Evolutionary conservation across 2,113 vertebrate species (phyloP), one percentile per base, ranked within the genome.

Genomic region (Phrynosoma blainvillii): DNA sequence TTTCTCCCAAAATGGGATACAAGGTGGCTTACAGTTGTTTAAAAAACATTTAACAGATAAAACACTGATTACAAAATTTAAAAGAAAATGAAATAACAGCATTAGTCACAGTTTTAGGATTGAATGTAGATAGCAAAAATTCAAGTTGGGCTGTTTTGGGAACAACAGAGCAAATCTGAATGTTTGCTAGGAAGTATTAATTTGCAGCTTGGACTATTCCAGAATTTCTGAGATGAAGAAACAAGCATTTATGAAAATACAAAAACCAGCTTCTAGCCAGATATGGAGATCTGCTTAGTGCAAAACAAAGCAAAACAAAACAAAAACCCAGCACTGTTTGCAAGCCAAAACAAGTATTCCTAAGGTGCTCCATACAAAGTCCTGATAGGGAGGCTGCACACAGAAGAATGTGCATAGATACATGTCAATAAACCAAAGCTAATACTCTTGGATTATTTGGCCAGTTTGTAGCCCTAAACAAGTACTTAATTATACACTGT

Each of bases 371-470:
- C 73, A 36, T 32, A 68, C 27, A 84, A 36, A 74, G 6, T 27
- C 6, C 52, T 65, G 42, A 54, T 68, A 79, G 62, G 42, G 79
- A 20, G 65, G 12, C 21, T 71, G 62, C 36, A 78, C 36, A 18
- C 36, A 85, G 23, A 78, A 52, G 25, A 68, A 68, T 66, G 32
- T 66, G 25, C 18, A 54, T 68, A 27, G 62, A 32, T 68, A 68
- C 1, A 47, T 27, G 40, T 76, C 6, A 66, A 77, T 66, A 78
- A 85, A 40, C 9, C 27, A 73, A 54, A 4, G 5, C 8, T 54
- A 54, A 86, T 65, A 18, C 85, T 23, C 75, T 86, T 70, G 65
- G 62, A 79, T 86, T 70, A 88, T 77, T 68, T 83, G 73, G 73
- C 30, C 30, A 56, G 30, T 32, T 7, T 18, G 71, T 52, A 81